phyloP scores from a whole-genome alignment of 2,113 vertebrate genomes.

The Sinocyclocheilus grahami region DNA sequence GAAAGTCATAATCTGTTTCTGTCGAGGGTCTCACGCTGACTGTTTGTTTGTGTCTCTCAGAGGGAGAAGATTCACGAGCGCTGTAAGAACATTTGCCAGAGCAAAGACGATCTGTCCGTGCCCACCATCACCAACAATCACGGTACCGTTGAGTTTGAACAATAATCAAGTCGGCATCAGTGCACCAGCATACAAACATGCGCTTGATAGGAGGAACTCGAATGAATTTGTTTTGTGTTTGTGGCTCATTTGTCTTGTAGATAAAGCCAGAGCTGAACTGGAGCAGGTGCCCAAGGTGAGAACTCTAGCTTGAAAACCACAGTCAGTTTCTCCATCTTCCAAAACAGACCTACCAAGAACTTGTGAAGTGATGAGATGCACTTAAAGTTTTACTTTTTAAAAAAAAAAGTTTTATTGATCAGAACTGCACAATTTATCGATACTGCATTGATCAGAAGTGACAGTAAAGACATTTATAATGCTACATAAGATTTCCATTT shows the following conservation, averaged over 20 bases:
- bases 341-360: too few relatives aligned
- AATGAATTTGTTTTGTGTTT: background rate
- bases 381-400: too few relatives aligned
- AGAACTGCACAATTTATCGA: too few relatives aligned
- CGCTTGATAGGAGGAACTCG: background rate
- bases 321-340: background rate
- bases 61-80: constrained; percentile 91
- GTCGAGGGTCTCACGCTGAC: background rate
- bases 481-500: too few relatives aligned
- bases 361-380: too few relatives aligned
- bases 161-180: too few relatives aligned
- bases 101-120: constrained; percentile 85
- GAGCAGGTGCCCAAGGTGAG: constrained; percentile 98
- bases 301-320: background rate
- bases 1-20: background rate
- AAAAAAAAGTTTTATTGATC: too few relatives aligned
- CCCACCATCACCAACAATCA: constrained; percentile 79
- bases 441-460: too few relatives aligned
- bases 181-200: background rate
- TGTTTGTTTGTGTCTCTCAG: constrained; percentile 70
- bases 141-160: constrained; percentile 68
- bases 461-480: too few relatives aligned
- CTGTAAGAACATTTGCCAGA: constrained; percentile 87
- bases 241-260: constrained; percentile 66
- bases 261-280: constrained; percentile 94